Evolutionary conservation across 2,113 vertebrate genomes (phyloP).

Genomic region (Damaliscus lunatus): DNA sequence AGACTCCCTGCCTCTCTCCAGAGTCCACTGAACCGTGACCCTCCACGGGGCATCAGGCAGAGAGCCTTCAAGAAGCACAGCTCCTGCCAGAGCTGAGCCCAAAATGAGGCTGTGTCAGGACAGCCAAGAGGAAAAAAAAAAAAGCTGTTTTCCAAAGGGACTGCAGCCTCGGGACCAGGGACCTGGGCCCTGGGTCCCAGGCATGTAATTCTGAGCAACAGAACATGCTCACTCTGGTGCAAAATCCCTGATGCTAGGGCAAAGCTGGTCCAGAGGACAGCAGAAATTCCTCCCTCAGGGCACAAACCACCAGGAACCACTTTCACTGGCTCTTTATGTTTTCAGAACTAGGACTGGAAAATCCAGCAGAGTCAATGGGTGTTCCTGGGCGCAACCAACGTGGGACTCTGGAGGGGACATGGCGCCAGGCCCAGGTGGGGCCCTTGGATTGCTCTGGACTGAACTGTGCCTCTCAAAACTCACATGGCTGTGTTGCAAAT

Average conservation of each 20-base stretch:
- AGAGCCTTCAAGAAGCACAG: not conserved
- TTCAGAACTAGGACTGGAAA: not conserved
- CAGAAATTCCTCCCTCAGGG: not conserved
- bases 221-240: not conserved
- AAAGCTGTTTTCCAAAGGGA: not conserved
- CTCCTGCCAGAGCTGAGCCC: not conserved
- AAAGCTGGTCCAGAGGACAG: not conserved
- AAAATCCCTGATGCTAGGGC: not conserved
- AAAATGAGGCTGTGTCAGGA: not conserved
- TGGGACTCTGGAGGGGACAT: not conserved
- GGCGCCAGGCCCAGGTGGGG: not conserved
- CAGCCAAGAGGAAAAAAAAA: not conserved
- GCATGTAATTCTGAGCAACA: not conserved
- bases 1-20: not conserved
- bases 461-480: not conserved
- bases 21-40: not conserved
- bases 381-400: not conserved
- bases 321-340: not conserved
- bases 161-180: not conserved
- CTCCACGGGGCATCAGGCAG: not conserved
- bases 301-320: not conserved
- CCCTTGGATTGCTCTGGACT: not conserved
- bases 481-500: fast-evolving
- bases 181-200: not conserved
- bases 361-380: not conserved